A percentile compares a stretch with the other conserved stretches of the same genome.
These are phyloP conservation scores for Invenusta paracnida DNA, from an alignment of 2,888 invertebrate genomes.

Conservation along the genomic window DNA sequence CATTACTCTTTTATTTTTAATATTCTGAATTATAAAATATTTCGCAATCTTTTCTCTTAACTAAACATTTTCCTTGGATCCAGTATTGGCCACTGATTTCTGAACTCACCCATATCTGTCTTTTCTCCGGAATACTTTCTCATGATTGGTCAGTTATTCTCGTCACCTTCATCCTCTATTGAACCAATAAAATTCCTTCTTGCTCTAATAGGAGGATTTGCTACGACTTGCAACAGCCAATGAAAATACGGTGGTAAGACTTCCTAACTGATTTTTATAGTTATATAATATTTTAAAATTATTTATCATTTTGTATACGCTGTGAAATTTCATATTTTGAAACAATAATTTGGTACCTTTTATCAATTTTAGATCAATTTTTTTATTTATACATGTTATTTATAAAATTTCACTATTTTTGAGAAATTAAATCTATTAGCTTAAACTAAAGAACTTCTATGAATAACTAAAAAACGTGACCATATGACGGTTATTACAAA, in stretches of 20 bases:
- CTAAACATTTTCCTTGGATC: background rate
- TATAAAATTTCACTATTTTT: no score
- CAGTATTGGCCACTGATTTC: background rate
- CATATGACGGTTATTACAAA: no score
- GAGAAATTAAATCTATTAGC: no score
- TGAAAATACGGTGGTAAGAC: background rate
- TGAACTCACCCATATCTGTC: background rate
- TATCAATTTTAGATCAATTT: background rate
- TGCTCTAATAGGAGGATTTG: background rate
- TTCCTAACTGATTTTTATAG: background rate
- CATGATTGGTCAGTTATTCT: no score
- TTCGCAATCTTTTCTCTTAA: background rate
- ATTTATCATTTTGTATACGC: no score
- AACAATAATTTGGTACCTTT: background rate
- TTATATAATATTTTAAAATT: no score
- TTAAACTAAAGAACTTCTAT: no score
- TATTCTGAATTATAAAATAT: background rate
- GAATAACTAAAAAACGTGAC: no score
- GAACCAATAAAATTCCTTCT: no score
- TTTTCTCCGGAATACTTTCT: background rate
- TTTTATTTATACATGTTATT: no score
- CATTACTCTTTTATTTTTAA: no score
- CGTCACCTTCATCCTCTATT: no score
- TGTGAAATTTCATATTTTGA: background rate
- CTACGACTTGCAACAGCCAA: background rate